Conservation (phyloP, 2,113 vertebrate species). For the Micromys minutus region DNA sequence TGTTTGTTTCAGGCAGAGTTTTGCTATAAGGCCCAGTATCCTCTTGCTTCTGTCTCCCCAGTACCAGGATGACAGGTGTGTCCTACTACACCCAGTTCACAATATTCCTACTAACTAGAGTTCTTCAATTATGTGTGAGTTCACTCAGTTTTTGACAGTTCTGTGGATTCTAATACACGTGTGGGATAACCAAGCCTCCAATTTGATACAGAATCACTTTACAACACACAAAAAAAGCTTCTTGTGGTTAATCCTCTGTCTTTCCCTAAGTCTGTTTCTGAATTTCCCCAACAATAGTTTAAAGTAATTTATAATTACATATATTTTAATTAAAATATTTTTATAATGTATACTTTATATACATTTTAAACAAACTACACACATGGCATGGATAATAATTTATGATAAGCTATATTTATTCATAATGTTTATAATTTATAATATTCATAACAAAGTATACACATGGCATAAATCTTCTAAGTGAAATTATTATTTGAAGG, state of each 20-base stretch:
- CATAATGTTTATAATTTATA: too few species aligned
- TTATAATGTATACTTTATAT: too few species aligned
- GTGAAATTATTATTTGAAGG: too few species aligned
- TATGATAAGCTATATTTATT: too few species aligned
- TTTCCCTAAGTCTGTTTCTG: too few species aligned
- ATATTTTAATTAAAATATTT: too few species aligned
- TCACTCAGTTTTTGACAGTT: background rate
- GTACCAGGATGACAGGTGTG: background rate
- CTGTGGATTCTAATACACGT: background rate
- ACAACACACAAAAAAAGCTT: background rate
- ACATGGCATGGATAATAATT: too few species aligned
- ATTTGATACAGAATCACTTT: background rate
- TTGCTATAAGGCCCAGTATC: background rate
- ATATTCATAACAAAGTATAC: background rate
- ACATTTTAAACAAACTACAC: too few species aligned
- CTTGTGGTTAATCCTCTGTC: background rate
- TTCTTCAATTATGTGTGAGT: background rate
- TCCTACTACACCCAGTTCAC: background rate
- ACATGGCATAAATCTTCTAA: background rate
- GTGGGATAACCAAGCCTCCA: fast-evolving
- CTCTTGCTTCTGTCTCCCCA: background rate
- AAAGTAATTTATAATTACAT: too few species aligned
- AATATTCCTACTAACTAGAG: background rate
- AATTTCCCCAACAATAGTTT: background rate
- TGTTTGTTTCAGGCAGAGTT: background rate